Evolutionary conservation across 2,888 invertebrate species (phyloP), one percentile per base, ranked within the genome.

Genomic region (Strigamia maritima): DNA sequence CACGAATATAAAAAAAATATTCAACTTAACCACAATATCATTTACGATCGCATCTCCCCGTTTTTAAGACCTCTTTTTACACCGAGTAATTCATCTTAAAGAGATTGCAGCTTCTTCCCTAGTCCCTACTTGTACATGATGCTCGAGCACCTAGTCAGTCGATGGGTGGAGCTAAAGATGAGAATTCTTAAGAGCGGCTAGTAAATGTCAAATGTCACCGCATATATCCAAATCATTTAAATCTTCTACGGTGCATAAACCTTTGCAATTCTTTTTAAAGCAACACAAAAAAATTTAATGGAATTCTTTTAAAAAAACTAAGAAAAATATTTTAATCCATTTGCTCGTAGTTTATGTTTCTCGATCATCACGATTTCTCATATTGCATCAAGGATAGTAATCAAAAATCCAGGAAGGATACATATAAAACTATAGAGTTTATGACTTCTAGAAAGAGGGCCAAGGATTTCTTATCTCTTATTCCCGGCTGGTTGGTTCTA

Each of bases 401-500:
- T 70, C 70, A 70, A 28, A 70, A 70, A 60, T 70, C 28, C 70
- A 70, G 70, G 70, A 70, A 70, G 28, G 70, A 70, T 70, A 70
- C 70, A 26, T 70, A 70, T 26, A 70, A 70, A 70, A 12, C 28
- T 26, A n/a, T n/a, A n/a, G 16, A 28, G 70, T 70, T 70, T 70
- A 70, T 70, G 70, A 28, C 14, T 70, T 70, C 28, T n/a, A 70
- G 28, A 65, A 70, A 70, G 26, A 70, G 70, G 70, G 70, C 70
- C 70, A 70, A 70, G 70, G 70, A 70, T 70, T 70, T 28, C 70
- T 70, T 70, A 70, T 70, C 70, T 70, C 28, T 70, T 28, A 70
- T 70, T 70, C 70, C n/a, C 28, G 70, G 70, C 70, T 28, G 70
- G 70, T 70, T 26, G 70, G 14, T 26, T 14, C 70, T 70, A 70